Evolutionary conservation across 1,140 invertebrate species (phyloP), one percentile per base, ranked within the genome.

Genomic region (Trissolcus basalis): DNA sequence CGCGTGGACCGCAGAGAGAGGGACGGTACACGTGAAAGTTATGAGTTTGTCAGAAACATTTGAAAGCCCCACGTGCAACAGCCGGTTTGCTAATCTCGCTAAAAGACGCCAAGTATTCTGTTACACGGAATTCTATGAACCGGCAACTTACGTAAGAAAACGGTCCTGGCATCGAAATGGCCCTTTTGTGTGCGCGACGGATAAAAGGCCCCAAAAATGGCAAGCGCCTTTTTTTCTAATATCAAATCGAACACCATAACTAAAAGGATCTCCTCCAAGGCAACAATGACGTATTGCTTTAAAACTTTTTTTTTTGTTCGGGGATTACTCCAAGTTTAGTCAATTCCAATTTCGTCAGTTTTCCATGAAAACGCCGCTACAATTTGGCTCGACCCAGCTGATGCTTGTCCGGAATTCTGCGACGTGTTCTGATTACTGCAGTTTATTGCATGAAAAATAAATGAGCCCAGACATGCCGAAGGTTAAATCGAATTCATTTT

Each of bases 61-160:
- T 76, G 19, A 65, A 67, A 50, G 15, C 15, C 53, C 59, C 59
- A 50, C 72, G 59, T 67, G 45, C 58, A 69, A 47, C 72, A 51
- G 72, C 50, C 49, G 58, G 56, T 58, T 69, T 72, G 71, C 78
- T 83, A 83, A 83, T 83, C 82, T 83, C 68, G 74, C 80, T 72
- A 78, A 79, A 81, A 83, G 81, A 83, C 80, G 80, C 82, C 81
- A 69, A 77, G 80, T 78, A 72, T 82, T 83, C 74, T 49, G 59
- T 83, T 74, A 82, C 82, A 81, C 79, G 64, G 58, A 60, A 64
- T 69, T 60, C 59, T 54, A 49, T 68, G 75, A 72, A 72, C 51
- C 51, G 11, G 56, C 14, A 43, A 50, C 70, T 61, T 63, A 65
- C 60, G 65, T 61, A 70, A 74, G 76, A 73, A 65, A 56, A 70